A percentile compares a stretch with the other conserved stretches of the same genome.
phyloP scores from a whole-genome alignment of 2,888 invertebrate species.

The Pandemis corylana region DNA sequence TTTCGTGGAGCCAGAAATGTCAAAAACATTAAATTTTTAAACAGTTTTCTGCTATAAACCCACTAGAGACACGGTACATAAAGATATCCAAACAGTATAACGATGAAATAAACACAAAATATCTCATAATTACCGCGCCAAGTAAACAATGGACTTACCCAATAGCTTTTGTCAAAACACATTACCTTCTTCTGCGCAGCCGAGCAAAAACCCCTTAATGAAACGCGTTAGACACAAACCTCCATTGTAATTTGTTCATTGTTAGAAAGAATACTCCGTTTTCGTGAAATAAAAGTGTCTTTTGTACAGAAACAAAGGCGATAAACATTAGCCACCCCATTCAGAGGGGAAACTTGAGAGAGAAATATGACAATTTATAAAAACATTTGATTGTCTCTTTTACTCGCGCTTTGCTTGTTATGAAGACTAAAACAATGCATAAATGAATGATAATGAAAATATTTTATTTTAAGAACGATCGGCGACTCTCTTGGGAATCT shows the following conservation, averaged over 20 bases:
- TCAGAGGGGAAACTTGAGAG: conserved; percentile 31
- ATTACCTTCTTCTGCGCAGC: conserved; percentile 14
- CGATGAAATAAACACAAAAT: not conserved
- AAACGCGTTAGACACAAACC: conserved; percentile 32
- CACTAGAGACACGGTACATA: not conserved
- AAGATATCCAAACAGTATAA: not conserved
- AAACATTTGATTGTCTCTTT: conserved; percentile 31
- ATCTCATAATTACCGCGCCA: conserved; percentile 6
- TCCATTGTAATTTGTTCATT: conserved; percentile 40
- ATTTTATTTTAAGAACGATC: not conserved
- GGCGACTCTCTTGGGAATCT: not conserved
- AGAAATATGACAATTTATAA: conserved; percentile 34
- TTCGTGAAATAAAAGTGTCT: conserved; percentile 39
- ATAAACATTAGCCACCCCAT: conserved; percentile 37
- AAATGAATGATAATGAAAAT: not conserved
- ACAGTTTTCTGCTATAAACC: too few relatives aligned
- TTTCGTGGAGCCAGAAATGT: too few relatives aligned
- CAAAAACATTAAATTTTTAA: too few relatives aligned
- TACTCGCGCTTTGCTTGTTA: conserved; percentile 5
- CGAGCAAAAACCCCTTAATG: conserved; percentile 15
- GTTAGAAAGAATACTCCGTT: conserved; percentile 36
- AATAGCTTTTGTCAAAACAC: conserved; percentile 3
- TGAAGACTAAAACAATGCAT: not conserved
- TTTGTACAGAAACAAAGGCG: conserved; percentile 37
- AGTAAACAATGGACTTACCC: conserved; percentile 4